A percentile compares a stretch with the other conserved stretches of the same genome.
These are phyloP conservation scores for Echinometra lucunter DNA, from an alignment of 53 echinoderm and acorn worm species.

Conservation along the genomic window DNA sequence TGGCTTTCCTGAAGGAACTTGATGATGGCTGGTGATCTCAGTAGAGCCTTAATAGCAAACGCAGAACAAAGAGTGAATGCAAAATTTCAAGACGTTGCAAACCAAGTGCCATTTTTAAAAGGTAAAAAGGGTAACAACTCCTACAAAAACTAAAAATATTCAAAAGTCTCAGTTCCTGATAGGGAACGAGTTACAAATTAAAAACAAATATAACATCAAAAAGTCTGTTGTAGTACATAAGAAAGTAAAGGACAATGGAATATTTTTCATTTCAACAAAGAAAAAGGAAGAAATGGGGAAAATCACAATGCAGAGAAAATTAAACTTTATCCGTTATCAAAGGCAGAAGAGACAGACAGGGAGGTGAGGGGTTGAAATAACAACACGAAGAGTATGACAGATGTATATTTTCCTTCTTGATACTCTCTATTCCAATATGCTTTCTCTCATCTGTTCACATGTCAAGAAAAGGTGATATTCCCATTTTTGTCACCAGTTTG, in stretches of 20 bases:
- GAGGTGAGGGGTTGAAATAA: not conserved
- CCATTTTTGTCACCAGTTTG: not conserved
- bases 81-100: not conserved
- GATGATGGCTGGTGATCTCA: slow-evolving; percentile 62
- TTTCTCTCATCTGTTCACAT: no score
- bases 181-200: no score
- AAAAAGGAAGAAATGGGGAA: not conserved
- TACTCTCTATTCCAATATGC: no score
- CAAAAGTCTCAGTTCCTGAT: no score
- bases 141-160: no score
- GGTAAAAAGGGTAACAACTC: no score
- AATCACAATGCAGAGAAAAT: no score
- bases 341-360: not conserved
- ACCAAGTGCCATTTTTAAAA: not conserved
- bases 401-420: not conserved
- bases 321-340: not conserved
- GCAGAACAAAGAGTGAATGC: not conserved
- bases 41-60: slow-evolving; percentile 30
- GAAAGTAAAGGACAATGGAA: no score
- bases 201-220: no score
- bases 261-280: not conserved
- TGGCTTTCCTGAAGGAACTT: slow-evolving; percentile 63
- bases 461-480: no score
- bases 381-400: not conserved
- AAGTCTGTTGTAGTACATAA: no score